Base-by-base conservation (phyloP, 2,113 vertebrate species). In the Gopherus evgoodei region DNA sequence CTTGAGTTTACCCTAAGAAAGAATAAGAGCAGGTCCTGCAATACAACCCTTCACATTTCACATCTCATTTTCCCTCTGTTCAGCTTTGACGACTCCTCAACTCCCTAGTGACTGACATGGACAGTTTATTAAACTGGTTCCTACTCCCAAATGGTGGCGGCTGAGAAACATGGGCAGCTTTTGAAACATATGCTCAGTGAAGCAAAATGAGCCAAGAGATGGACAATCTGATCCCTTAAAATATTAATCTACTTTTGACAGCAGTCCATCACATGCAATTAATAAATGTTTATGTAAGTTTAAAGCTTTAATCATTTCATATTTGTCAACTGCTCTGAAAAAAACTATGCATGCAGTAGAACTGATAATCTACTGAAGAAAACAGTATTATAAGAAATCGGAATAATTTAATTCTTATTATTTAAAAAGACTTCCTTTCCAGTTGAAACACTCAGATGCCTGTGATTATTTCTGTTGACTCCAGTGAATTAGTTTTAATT, bases 171-270 rank as follows among this genome's bases (percentile, higher is more conserved):
- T 0, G n/a, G 25, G 6, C 76, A n/a, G 31, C 54, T 85, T 81
- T 93, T 92, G 42, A 79, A 81, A 86, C n/a, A 83, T 82, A 81
- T 85, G 84, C 76, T 79, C 79, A 94, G 8, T 52, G 54, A 85
- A 84, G 29, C n/a, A 92, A 65, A 5, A 84, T 83, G 22, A 49
- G 6, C 6, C 94, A 14, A 91, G 11, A 88, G 69, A 56, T 56
- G 91, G 80, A 91, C 76, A 81, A 87, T 81, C 17, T 42, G 87
- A 82, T 50, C 57, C 53, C 59, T 93, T 93, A 96, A 97, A 96
- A 95, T 35, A 89, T 1, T n/a, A 86, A 97, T 69, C 16, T 8
- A 59, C 21, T 87, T 87, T 80, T 81, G 49, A 88, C 21, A 14
- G 78, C 16, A 56, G 56, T 90, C 92, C 42, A 95, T 65, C 56